These are phyloP conservation scores for Nematopogon swammerdamellus DNA, from an alignment of 2,888 invertebrate genomes.

Conservation along the genomic window DNA sequence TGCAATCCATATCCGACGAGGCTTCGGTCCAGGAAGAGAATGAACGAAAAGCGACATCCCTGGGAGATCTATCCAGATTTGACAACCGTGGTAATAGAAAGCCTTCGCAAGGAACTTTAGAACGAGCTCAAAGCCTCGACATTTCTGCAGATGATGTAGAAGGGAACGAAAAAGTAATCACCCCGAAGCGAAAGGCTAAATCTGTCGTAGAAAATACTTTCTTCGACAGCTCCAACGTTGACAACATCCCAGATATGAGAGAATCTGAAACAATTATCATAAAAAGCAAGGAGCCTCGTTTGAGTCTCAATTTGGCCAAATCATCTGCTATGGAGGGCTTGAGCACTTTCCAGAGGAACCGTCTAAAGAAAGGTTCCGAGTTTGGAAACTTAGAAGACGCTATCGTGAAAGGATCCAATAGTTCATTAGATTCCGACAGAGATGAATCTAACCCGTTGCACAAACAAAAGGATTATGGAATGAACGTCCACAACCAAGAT, in stretches of 20 bases:
- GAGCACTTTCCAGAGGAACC: conserved; percentile 64
- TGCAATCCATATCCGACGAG: conserved; percentile 39
- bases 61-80: conserved; percentile 75
- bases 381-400: conserved; percentile 76
- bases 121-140: conserved; percentile 78
- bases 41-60: conserved; percentile 72
- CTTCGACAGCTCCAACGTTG: conserved; percentile 39
- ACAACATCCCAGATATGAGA: conserved; percentile 40
- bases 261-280: conserved; percentile 33
- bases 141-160: conserved; percentile 59
- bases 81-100: conserved; percentile 41
- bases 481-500: conserved; percentile 15
- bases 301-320: conserved; percentile 50
- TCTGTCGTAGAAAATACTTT: conserved; percentile 47
- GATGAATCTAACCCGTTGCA: conserved; percentile 23
- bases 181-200: conserved; percentile 64
- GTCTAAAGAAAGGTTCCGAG: conserved; percentile 70
- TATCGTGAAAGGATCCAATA: conserved; percentile 56
- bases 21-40: conserved; percentile 54
- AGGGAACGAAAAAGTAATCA: conserved; percentile 36
- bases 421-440: conserved; percentile 43
- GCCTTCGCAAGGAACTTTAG: conserved; percentile 58
- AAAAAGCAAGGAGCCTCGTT: conserved; percentile 55
- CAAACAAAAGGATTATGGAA: conserved; percentile 16
- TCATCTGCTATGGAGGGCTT: conserved; percentile 61